phyloP scores from a whole-genome alignment of 2,888 invertebrate genomes.

The Lottia gigantea region DNA sequence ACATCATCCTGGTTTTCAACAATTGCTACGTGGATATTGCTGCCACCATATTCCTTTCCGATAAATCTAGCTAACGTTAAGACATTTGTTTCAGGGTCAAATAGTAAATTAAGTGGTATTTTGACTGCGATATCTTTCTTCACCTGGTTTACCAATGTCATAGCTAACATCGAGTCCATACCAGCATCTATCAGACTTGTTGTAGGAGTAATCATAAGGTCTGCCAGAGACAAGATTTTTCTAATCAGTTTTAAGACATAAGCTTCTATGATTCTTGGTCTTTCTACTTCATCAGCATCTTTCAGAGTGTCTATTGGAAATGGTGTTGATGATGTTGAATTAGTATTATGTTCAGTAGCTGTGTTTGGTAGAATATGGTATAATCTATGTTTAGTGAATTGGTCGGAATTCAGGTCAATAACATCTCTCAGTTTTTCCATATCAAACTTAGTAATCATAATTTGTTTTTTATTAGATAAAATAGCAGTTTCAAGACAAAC shows the following conservation, averaged over 20 bases:
- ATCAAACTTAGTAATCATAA: background rate
- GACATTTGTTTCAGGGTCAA: slow-evolving; percentile 23
- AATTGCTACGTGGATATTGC: background rate
- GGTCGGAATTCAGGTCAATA: background rate
- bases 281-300: slow-evolving; percentile 18
- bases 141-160: slow-evolving; percentile 35
- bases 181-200: slow-evolving; percentile 34
- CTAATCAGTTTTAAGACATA: slow-evolving; percentile 26
- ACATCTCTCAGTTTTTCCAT: background rate
- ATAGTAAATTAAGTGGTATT: slow-evolving; percentile 26
- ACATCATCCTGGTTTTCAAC: background rate
- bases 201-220: slow-evolving; percentile 24
- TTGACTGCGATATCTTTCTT: slow-evolving; percentile 24
- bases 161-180: slow-evolving; percentile 45
- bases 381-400: background rate
- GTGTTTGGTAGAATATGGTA: background rate
- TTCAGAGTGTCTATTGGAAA: background rate
- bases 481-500: slow-evolving; percentile 3
- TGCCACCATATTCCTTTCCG: background rate
- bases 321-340: background rate
- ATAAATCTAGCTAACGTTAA: slow-evolving; percentile 25
- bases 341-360: background rate
- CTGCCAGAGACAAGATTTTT: slow-evolving; percentile 34
- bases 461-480: background rate
- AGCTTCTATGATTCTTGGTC: slow-evolving; percentile 24